Evolutionary conservation across 35 echinoderm and acorn worm genomes (phyloP), one percentile per base, ranked within the genome.

Genomic region (Nesometra sesokonis): DNA sequence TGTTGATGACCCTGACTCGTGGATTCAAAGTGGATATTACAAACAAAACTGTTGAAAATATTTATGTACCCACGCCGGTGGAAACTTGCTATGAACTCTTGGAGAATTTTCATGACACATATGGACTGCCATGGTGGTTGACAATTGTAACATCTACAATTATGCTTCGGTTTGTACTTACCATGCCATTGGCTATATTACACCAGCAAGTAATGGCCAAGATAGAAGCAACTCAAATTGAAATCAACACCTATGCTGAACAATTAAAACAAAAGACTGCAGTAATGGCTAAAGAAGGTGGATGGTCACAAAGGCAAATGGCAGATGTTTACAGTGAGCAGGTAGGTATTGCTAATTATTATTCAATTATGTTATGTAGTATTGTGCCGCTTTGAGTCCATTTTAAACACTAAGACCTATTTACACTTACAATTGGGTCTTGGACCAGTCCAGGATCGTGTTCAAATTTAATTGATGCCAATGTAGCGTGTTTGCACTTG

Each of bases 241-340:
- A 94, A 85, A 98, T 98, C n/a, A 98, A 98, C 39, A 88, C 87
- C 0, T 78, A 87, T 35, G 92, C 89, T 8, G 95, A 98, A 83
- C 89, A 91, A 78, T 47, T 91, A 36, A 98, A 90, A 82, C 95
- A 98, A 37, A 52, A 98, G 46, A 2, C 87, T 19, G 83, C 86
- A 0, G 30, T 93, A 21, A 46, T 9, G 23, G 95, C 95, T 13
- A 97, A 97, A 78, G 89, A 93, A 33, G 11, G 83, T 47, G 88
- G 91, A 32, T 97, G 95, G 95, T 94, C 90, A 3, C 86, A 94
- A 67, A 84, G 81, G 29, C 80, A 94, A 34, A 77, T 91, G 86
- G 84, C 79, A 30, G 31, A 91, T 32, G 23, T 77, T 29, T 88
- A 91, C n/a, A 91, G 80, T 78, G 34, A 67, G 52, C 84, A 91